Base-by-base conservation (phyloP, 1,140 invertebrate species). In the Formica selysi region DNA sequence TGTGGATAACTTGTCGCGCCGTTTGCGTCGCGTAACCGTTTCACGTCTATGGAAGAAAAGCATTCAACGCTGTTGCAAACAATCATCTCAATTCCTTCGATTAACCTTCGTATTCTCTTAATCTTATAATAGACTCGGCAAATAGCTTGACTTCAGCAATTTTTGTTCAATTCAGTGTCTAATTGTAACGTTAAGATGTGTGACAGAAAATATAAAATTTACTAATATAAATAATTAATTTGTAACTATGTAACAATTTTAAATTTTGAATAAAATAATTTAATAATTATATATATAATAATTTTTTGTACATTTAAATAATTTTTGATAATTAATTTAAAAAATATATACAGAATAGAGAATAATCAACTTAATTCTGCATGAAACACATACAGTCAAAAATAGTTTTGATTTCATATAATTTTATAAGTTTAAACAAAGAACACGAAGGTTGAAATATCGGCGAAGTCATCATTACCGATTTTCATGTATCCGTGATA, bases 1-100 rank as follows among this genome's bases (percentile, higher is more conserved):
- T 48, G 64, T 71, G 65, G 65, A n/a, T 65, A 59, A 70, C n/a
- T 16, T 70, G 48, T 71, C 65, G 48, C 36, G 78, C 7, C 48
- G 65, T 80, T 80, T 70, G 32, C 10, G 38, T 41, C 48, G 78
- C 36, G 36, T 19, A 36, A 38, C 38, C n/a, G 19, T 80, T 32
- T 80, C 78, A 22, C 5, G 51, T 70, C 78, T 80, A 11, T 36
- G 48, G 10, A 80, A 70, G 64, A 80, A 57, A 54, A 71, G 57
- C 6, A 71, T 41, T 16, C 2, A 3, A 57, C 16, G 29, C 16
- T 4, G 13, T 54, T 54, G 57, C 29, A 54, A 80, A 32, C 29
- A 65, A 36, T 59, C 36, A 57, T 71, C n/a, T 36, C 36, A 26
- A 26, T 6, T 19, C 26, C 26, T 29, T 29, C 11, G 4, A 57